Evolutionary conservation across 2,113 vertebrate genomes (phyloP).

Genomic region (Epinephelus moara): DNA sequence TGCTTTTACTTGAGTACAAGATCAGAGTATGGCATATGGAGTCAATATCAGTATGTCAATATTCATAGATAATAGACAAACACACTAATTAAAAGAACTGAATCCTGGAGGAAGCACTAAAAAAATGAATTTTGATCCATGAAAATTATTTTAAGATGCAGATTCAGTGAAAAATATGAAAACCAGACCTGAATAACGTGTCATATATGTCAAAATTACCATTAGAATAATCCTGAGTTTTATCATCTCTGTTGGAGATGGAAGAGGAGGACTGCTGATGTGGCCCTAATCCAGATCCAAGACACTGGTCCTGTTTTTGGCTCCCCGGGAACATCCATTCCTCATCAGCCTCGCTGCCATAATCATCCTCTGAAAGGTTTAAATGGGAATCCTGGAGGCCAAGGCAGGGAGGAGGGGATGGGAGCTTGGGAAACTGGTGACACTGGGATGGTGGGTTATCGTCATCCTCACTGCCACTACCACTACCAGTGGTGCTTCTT

Average conservation of each 20-base stretch:
- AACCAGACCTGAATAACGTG: background rate
- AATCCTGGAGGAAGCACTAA: background rate
- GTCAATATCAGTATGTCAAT: too few relatives aligned
- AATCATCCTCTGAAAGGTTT: conserved; percentile 74
- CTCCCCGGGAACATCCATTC: background rate
- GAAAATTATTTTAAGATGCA: background rate
- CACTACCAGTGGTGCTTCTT: background rate
- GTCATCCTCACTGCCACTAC: conserved; percentile 20
- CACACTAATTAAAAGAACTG: background rate
- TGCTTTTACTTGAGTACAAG: too few relatives aligned
- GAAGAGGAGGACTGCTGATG: conserved; percentile 23
- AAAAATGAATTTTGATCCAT: background rate
- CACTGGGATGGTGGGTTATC: conserved; percentile 49
- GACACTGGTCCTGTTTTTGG: conserved; percentile 2
- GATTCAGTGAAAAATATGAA: background rate
- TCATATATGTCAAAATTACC: background rate
- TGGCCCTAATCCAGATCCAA: background rate
- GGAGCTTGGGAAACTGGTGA: conserved; percentile 36
- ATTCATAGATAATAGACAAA: background rate
- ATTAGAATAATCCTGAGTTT: background rate
- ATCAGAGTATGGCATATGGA: too few relatives aligned
- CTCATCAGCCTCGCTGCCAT: conserved; percentile 70
- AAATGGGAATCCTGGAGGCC: conserved; percentile 37
- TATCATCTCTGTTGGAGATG: conserved; percentile 60
- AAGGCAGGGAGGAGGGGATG: conserved; percentile 10